A percentile compares a stretch with the other conserved stretches of the same genome.
phyloP scores from a whole-genome alignment of 2,888 invertebrate species.

The Drosophila kanekoi region DNA sequence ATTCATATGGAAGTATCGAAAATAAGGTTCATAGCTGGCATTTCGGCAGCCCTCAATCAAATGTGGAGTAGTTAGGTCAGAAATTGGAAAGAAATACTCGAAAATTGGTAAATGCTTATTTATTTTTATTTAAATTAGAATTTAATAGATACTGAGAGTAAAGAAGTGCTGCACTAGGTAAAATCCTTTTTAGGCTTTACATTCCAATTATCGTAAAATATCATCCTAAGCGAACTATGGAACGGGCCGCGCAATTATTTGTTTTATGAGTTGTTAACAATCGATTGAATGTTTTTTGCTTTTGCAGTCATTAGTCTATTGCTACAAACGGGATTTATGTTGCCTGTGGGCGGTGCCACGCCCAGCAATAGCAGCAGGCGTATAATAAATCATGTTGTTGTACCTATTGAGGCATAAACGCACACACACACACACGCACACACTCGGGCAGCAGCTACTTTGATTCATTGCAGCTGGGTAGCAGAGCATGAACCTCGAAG shows the following conservation, averaged over 20 bases:
- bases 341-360: constrained; percentile 39
- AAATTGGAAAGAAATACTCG: no score
- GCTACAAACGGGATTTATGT: constrained; percentile 39
- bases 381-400: constrained; percentile 54
- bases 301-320: constrained; percentile 43
- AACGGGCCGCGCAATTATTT: constrained; percentile 25
- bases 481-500: constrained; percentile 26
- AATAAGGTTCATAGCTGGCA: no score
- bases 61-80: no score
- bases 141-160: no score
- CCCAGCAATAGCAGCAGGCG: constrained; percentile 34
- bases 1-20: no score
- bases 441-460: constrained; percentile 27
- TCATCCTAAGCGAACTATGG: not conserved
- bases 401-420: constrained; percentile 44
- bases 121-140: no score
- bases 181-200: not conserved
- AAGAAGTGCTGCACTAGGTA: not conserved
- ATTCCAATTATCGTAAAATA: not conserved
- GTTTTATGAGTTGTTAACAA: constrained; percentile 62
- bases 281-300: constrained; percentile 55
- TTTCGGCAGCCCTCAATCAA: no score
- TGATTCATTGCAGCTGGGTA: constrained; percentile 70
- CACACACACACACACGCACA: constrained; percentile 16
- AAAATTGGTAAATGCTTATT: no score